Percentiles rank a stretch among this genome's conserved stretches.
Evolutionary conservation across 2,113 vertebrate species (phyloP).

Genomic region (Castor canadensis): DNA sequence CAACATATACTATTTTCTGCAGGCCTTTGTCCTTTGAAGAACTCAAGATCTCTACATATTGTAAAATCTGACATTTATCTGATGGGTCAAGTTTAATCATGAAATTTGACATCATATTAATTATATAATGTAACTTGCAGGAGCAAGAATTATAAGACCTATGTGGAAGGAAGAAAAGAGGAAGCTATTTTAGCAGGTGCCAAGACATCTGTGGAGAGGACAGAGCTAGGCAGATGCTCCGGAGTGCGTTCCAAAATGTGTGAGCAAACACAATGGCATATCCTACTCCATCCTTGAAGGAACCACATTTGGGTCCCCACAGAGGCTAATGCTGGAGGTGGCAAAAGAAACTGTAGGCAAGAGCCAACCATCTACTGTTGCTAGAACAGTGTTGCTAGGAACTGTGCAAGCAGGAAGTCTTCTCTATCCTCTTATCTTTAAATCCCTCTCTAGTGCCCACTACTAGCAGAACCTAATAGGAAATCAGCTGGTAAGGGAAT

Average conservation of each 20-base stretch:
- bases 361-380: neutral
- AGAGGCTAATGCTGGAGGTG: neutral
- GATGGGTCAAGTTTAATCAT: neutral
- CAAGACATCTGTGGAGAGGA: neutral
- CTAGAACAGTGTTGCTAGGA: fast-evolving
- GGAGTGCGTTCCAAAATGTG: neutral
- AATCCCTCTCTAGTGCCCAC: neutral
- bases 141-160: constrained; percentile 18
- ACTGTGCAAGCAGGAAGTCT: neutral
- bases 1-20: neutral
- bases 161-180: no score
- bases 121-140: neutral
- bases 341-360: neutral
- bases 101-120: neutral
- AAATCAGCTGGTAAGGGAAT: neutral
- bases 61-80: neutral
- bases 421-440: neutral
- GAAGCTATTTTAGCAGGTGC: neutral
- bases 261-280: neutral
- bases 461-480: neutral
- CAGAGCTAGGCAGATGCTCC: neutral
- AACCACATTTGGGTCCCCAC: no score
- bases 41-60: neutral
- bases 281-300: neutral
- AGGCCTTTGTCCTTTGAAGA: neutral